Evolutionary conservation across 2,113 vertebrate species (phyloP).

Genomic region (Saguinus imperator): DNA sequence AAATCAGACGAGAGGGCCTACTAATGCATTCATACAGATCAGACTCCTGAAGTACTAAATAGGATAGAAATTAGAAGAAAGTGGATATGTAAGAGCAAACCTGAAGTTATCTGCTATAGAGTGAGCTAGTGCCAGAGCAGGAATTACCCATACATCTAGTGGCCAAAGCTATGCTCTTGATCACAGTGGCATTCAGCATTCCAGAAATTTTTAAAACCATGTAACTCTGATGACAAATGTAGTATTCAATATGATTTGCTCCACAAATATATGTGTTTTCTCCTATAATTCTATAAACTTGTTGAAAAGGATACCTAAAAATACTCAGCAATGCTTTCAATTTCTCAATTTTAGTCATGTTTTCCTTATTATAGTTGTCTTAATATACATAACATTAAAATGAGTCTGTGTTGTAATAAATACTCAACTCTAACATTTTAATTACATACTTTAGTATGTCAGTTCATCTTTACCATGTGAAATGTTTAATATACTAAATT

Average conservation of each 20-base stretch:
- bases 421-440: not conserved
- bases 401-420: not conserved
- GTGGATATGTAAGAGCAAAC: not conserved
- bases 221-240: not conserved
- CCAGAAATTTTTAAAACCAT: not conserved
- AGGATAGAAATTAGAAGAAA: not conserved
- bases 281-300: not conserved
- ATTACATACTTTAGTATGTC: not conserved
- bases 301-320: not conserved
- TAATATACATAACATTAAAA: not conserved
- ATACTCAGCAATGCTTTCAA: not conserved
- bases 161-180: not conserved
- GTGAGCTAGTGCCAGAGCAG: not conserved
- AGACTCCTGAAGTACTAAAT: not conserved
- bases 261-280: not conserved
- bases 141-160: not conserved
- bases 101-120: not conserved
- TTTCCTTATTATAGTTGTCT: not conserved
- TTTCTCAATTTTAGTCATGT: not conserved
- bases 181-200: not conserved
- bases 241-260: not conserved
- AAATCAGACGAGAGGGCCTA: not conserved
- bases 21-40: not conserved
- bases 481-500: not conserved
- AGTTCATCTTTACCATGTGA: not conserved